phyloP scores from a whole-genome alignment of 2,797 vertebrate genomes.

The Telmatherina bonti region DNA sequence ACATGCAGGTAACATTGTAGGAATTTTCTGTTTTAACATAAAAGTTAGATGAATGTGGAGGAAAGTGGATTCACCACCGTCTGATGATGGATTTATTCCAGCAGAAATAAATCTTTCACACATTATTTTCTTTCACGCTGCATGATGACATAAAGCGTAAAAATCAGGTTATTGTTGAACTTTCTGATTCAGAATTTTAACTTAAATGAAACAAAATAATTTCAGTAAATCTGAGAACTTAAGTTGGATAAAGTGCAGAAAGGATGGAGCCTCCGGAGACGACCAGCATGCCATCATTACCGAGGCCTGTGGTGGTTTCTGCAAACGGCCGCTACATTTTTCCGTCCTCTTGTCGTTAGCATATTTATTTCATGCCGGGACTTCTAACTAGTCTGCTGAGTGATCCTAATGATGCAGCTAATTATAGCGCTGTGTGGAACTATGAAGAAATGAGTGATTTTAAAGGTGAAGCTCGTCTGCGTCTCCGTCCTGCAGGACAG shows the following conservation, averaged over 20 bases:
- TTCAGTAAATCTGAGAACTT: no score
- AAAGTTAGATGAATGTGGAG: no score
- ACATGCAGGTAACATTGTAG: no score
- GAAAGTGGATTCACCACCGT: no score
- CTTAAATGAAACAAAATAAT: no score
- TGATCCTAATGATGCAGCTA: constrained; percentile 25
- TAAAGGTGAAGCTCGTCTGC: not conserved
- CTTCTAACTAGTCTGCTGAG: constrained; percentile 21
- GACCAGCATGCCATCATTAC: not conserved
- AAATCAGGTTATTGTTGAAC: no score
- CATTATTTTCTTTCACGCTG: not conserved
- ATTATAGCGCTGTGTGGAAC: constrained; percentile 14
- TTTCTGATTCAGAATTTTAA: no score
- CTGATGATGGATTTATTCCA: no score
- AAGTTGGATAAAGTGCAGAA: no score
- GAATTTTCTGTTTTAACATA: no score
- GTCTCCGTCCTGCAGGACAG: not conserved
- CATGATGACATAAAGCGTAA: not conserved
- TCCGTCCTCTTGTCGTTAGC: constrained; percentile 4
- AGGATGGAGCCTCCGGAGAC: no score
- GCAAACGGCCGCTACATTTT: constrained; percentile 2
- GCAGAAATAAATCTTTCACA: no score
- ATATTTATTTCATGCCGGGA: constrained; percentile 2
- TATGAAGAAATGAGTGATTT: not conserved
- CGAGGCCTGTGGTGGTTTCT: not conserved